Evolutionary conservation across 2,797 vertebrate species (phyloP), one percentile per base, ranked within the genome.

Genomic region (Ptychobarbus kaznakovi): DNA sequence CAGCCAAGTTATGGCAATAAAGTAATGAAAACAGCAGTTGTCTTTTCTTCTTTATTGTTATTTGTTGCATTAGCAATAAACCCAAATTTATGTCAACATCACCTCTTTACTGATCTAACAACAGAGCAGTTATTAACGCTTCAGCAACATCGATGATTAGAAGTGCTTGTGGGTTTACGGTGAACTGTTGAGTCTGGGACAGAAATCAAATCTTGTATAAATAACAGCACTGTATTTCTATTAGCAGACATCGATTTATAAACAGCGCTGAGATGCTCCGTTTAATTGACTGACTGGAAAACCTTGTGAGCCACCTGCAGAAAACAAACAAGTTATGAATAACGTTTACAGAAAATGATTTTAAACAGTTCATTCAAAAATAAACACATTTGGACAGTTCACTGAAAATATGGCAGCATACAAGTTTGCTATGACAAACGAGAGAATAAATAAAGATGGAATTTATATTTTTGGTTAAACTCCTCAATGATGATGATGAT

Each of bases 301-400:
- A 95, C 88, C 88, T 95, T 95, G 90, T 95, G 93, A 18, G 95
- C 80, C 92, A 96, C 95, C 95, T 96, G 68, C 88, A 84, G 84
- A 83, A 42, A 88, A 82, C 53, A 7, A 70, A 46, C 8, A 44
- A 16, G 9, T 35, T 32, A 32, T 0, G 20, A 68, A 22, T 32
- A 8, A 79, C 1, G 9, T 63, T 56, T 20, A 20, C 8, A 35
- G 32, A 20, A 20, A 18, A 40, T 22, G 3, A 32, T 51, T 32
- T 32, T 5, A 75, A 74, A 73, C 70, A 49, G n/a, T 28, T 18
- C 3, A 18, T 18, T 32, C 1, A 74, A 2, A 9, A 74, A 32
- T 32, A 32, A 32, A 32, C n/a, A 32, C 32, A 32, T 32, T 32
- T 32, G 32, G 32, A 32, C 32, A 32, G 32, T 32, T 32, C 22